A percentile compares a stretch with the other conserved stretches of the same genome.
Conservation (phyloP, 1,140 invertebrate genomes). For the Lordiphosa stackelbergi region DNA sequence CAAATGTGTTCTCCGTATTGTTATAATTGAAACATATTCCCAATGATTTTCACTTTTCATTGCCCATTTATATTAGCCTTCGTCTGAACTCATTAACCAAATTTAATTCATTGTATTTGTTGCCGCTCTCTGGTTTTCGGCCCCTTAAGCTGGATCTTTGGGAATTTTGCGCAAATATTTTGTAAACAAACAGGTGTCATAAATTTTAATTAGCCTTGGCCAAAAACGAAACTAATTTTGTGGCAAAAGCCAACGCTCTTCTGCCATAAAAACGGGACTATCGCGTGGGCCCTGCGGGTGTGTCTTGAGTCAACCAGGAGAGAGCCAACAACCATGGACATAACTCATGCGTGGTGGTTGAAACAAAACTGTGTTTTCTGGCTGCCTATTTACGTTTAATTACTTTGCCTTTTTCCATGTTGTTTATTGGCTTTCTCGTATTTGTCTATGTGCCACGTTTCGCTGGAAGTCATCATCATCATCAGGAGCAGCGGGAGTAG, state of each 20-base stretch:
- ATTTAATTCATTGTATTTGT: no score
- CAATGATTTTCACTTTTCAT: no score
- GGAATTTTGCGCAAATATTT: slow-evolving; percentile 45
- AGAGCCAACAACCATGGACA: slow-evolving; percentile 8
- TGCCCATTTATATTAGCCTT: no score
- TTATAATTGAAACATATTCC: no score
- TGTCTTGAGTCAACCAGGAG: slow-evolving; percentile 40
- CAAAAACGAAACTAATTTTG: slow-evolving; percentile 83
- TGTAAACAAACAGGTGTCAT: slow-evolving; percentile 71
- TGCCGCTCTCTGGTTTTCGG: not conserved
- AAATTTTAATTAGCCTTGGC: slow-evolving; percentile 79
- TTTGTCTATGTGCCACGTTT: slow-evolving; percentile 38
- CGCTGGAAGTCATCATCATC: slow-evolving; percentile 39
- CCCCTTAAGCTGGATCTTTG: slow-evolving; percentile 23
- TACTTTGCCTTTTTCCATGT: slow-evolving; percentile 30
- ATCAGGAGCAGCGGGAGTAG: slow-evolving; percentile 8
- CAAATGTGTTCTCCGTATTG: no score
- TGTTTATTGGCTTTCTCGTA: slow-evolving; percentile 30
- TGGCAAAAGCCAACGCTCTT: slow-evolving; percentile 40
- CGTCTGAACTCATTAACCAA: no score
- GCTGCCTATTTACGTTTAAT: slow-evolving; percentile 54
- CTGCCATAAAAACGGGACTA: slow-evolving; percentile 4
- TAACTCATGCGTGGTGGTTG: slow-evolving; percentile 34
- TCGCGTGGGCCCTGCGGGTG: slow-evolving; percentile 15
- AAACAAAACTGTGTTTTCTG: slow-evolving; percentile 36